Evolutionary conservation across 2,888 invertebrate genomes (phyloP).

Genomic region (Lomographa bimaculata): DNA sequence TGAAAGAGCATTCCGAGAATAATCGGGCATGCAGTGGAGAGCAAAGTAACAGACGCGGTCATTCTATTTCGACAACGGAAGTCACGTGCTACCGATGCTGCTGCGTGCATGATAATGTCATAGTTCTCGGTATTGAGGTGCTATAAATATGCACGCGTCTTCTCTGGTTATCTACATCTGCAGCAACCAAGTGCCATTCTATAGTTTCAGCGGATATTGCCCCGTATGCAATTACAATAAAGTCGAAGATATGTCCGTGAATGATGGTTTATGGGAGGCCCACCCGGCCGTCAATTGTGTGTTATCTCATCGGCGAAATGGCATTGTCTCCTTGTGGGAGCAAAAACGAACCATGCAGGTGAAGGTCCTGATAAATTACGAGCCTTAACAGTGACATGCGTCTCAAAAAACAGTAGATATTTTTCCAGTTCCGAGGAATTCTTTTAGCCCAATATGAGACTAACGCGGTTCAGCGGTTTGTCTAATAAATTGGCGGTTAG

Average conservation of each 20-base stretch:
- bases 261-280: conserved; percentile 45
- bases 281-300: conserved; percentile 65
- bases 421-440: conserved; percentile 28
- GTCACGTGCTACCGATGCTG: conserved; percentile 61
- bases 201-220: conserved; percentile 1
- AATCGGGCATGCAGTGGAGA: conserved; percentile 18
- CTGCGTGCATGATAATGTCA: conserved; percentile 66
- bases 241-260: not conserved
- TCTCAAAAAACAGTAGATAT: conserved; percentile 27
- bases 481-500: conserved; percentile 51
- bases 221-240: conserved; percentile 3
- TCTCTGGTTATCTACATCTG: conserved; percentile 21
- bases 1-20: conserved; percentile 17
- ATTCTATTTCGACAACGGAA: conserved; percentile 72
- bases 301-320: conserved; percentile 51
- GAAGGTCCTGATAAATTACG: conserved; percentile 51
- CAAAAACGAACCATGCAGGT: conserved; percentile 52
- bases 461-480: conserved; percentile 44
- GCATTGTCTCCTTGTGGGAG: conserved; percentile 55
- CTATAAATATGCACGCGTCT: conserved; percentile 65
- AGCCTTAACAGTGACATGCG: conserved; percentile 26
- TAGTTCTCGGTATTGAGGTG: conserved; percentile 63
- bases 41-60: conserved; percentile 42
- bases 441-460: conserved; percentile 30
- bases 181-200: conserved; percentile 10